These are phyloP conservation scores for Labroides dimidiatus DNA, from an alignment of 2,797 vertebrate species.

Conservation along the genomic window DNA sequence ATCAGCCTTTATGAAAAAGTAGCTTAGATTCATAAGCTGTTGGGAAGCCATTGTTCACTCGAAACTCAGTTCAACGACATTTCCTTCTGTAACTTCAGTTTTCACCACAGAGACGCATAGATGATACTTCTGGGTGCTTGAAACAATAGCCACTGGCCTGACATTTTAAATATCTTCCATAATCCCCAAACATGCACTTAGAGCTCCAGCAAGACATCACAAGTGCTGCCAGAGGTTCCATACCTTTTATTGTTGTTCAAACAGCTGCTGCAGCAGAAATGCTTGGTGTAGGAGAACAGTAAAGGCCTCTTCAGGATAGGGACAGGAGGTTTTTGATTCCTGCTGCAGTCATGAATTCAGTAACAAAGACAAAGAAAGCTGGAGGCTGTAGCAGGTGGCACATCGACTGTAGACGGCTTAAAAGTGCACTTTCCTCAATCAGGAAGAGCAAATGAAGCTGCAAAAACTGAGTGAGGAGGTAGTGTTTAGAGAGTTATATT, in stretches of 20 bases:
- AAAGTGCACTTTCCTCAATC: conserved; percentile 32
- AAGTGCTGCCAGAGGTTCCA: conserved; percentile 9
- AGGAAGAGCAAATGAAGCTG: conserved; percentile 30
- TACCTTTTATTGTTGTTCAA: conserved; percentile 19
- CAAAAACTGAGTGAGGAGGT: neutral
- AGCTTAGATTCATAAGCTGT: conserved; percentile 31
- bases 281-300: neutral
- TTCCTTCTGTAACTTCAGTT: conserved; percentile 38
- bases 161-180: conserved; percentile 35
- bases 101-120: conserved; percentile 14
- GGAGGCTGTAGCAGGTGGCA: conserved; percentile 23
- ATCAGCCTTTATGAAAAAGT: conserved; percentile 51
- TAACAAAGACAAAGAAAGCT: conserved; percentile 18
- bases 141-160: conserved; percentile 47
- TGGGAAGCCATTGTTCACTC: conserved; percentile 28
- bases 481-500: conserved; percentile 21
- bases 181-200: conserved; percentile 31
- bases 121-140: conserved; percentile 33
- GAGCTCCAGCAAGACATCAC: conserved; percentile 23
- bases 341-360: conserved; percentile 3
- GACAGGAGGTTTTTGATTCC: conserved; percentile 2
- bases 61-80: conserved; percentile 19
- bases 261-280: conserved; percentile 22
- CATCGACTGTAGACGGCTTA: conserved; percentile 11
- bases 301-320: neutral